These are phyloP conservation scores for Dicyrtoma fusca DNA, from an alignment of 2,888 invertebrate genomes.

Conservation along the genomic window DNA sequence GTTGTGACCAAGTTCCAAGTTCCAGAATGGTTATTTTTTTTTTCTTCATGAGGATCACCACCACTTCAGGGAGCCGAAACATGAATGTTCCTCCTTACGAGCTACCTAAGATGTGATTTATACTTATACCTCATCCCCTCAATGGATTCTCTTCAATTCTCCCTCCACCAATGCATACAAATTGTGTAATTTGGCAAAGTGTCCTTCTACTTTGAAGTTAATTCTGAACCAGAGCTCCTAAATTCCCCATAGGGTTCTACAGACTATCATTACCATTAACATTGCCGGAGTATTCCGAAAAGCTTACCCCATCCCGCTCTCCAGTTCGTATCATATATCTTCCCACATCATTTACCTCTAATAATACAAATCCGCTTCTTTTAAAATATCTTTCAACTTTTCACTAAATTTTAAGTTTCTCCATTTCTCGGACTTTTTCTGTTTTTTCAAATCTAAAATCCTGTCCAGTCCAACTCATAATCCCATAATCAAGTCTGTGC, in stretches of 20 bases:
- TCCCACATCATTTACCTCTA: not conserved
- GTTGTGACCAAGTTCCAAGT: slow-evolving; percentile 14
- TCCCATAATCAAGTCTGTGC: no score
- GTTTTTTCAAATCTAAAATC: no score
- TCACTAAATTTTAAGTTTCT: slow-evolving; percentile 5
- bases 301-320: slow-evolving; percentile 19
- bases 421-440: no score
- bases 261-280: slow-evolving; percentile 27
- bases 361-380: slow-evolving; percentile 5
- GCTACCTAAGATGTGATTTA: slow-evolving; percentile 23
- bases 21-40: not conserved
- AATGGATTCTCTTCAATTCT: slow-evolving; percentile 1
- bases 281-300: slow-evolving; percentile 10
- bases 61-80: not conserved
- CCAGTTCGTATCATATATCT: not conserved
- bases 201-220: not conserved
- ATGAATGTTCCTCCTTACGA: not conserved
- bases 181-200: slow-evolving; percentile 32
- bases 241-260: slow-evolving; percentile 16
- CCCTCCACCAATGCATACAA: slow-evolving; percentile 28
- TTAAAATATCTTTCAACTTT: not conserved
- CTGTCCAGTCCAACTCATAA: no score
- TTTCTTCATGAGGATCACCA: not conserved
- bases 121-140: not conserved
- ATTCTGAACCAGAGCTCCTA: not conserved